These are phyloP conservation scores for Buceros bicornis DNA, from an alignment of 2,797 vertebrate genomes.

Conservation along the genomic window DNA sequence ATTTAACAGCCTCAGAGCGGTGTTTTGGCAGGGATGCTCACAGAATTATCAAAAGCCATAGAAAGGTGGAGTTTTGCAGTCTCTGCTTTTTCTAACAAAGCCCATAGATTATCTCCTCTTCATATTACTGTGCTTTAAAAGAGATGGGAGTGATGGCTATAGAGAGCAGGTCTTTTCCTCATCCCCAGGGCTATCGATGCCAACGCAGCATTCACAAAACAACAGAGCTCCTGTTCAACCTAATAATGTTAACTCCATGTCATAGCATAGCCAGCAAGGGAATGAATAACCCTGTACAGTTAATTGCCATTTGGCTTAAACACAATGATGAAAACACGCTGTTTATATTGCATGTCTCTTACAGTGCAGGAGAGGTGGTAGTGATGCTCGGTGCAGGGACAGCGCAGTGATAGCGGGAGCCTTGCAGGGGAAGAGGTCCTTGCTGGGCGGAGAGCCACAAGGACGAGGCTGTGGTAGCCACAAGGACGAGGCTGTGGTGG, in stretches of 20 bases:
- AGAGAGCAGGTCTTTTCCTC: background rate
- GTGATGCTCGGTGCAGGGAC: background rate
- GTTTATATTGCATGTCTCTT: background rate
- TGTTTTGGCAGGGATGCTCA: background rate
- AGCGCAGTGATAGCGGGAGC: background rate
- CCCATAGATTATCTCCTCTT: background rate
- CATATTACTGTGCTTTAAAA: background rate
- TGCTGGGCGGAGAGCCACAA: background rate
- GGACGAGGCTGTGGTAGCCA: background rate
- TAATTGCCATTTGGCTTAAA: background rate
- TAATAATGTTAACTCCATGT: background rate
- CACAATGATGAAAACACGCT: background rate
- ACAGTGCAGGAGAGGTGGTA: background rate
- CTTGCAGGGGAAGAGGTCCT: background rate
- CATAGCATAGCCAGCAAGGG: background rate
- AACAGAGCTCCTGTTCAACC: background rate
- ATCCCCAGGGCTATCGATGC: background rate
- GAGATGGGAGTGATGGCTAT: background rate
- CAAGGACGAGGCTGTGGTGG: background rate
- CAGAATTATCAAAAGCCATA: background rate
- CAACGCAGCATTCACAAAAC: background rate
- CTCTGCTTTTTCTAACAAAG: background rate
- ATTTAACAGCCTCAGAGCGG: rapidly evolving
- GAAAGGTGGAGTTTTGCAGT: background rate
- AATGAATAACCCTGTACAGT: background rate